phyloP scores from a whole-genome alignment of 2,888 invertebrate species.

The Rapana venosa region DNA sequence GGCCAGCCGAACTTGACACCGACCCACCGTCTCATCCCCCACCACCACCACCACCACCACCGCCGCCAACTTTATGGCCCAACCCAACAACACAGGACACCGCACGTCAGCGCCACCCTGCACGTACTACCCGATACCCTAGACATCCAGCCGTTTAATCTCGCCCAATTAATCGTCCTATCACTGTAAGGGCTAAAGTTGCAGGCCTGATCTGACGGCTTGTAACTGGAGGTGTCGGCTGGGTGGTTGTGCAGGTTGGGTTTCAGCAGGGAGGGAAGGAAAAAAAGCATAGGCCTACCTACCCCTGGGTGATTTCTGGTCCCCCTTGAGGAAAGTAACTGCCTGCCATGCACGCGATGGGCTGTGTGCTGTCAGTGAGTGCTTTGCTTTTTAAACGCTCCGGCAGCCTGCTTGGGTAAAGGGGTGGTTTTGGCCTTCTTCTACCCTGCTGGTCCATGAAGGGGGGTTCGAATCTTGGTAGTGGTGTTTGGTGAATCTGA shows the following conservation, averaged over 20 bases:
- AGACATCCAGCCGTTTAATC: constrained; percentile 10
- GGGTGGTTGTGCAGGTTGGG: background rate
- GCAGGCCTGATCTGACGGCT: background rate
- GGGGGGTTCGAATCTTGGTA: too few species aligned
- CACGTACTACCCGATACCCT: background rate
- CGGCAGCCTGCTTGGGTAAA: too few species aligned
- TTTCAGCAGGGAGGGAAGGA: background rate
- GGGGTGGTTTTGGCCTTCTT: too few species aligned
- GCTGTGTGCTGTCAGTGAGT: too few species aligned
- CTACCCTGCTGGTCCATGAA: too few species aligned
- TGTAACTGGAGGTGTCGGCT: constrained; percentile 15
- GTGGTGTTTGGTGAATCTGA: too few species aligned
- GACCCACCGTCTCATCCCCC: background rate
- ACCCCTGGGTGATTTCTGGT: background rate
- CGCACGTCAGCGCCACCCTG: background rate
- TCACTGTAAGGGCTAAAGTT: constrained; percentile 17
- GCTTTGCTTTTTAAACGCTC: too few species aligned
- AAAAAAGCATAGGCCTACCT: background rate
- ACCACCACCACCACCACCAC: background rate
- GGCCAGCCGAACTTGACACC: background rate
- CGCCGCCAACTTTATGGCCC: background rate
- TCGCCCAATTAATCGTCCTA: constrained; percentile 21
- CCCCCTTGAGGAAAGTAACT: background rate
- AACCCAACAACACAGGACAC: background rate
- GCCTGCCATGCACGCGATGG: background rate